These are phyloP conservation scores for Epinotia demarniana DNA, from an alignment of 2,888 invertebrate genomes.

Conservation along the genomic window DNA sequence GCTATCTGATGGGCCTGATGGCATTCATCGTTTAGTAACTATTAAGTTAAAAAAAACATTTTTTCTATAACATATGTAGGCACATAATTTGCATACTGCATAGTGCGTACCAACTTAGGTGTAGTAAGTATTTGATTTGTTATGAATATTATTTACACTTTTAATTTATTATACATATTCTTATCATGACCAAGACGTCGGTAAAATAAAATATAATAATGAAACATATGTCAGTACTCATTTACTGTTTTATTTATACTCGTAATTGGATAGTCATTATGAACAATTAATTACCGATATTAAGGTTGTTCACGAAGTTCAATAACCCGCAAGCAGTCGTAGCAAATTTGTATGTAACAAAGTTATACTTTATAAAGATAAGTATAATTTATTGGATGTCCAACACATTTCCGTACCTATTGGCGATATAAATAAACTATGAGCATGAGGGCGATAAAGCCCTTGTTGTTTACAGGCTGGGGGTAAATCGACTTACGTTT, in stretches of 20 bases:
- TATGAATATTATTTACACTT: too few species aligned
- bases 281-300: neutral
- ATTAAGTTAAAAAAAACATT: too few species aligned
- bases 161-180: too few species aligned
- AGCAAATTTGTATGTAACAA: constrained; percentile 3
- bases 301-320: constrained; percentile 14
- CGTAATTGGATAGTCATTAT: neutral
- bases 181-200: too few species aligned
- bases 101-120: too few species aligned
- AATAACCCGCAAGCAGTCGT: constrained; percentile 12
- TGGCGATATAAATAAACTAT: constrained; percentile 17
- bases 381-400: constrained; percentile 26
- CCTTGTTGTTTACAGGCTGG: neutral
- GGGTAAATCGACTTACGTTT: neutral
- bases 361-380: constrained; percentile 11
- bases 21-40: too few species aligned
- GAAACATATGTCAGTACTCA: too few species aligned
- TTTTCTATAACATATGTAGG: neutral
- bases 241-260: too few species aligned
- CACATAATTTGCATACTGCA: neutral
- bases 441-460: constrained; percentile 24
- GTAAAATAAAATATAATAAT: too few species aligned
- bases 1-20: too few species aligned
- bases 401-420: constrained; percentile 29
- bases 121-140: too few species aligned